Evolutionary conservation across 2,797 vertebrate species (phyloP).

Genomic region (Saxicola maurus): DNA sequence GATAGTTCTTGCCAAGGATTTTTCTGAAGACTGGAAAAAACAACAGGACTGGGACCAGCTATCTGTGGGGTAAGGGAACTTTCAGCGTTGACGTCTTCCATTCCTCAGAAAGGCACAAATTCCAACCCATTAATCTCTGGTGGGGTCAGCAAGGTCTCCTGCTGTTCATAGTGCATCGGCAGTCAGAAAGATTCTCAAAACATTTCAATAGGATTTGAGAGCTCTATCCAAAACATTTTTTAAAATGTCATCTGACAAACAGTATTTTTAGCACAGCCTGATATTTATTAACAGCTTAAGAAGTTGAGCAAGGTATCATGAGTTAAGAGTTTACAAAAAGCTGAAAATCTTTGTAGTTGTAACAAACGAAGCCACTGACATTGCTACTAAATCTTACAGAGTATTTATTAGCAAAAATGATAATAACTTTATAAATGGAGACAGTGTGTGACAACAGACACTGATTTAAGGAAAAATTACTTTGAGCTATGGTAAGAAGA

Average conservation of each 20-base stretch:
- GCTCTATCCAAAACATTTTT: not conserved
- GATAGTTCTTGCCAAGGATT: slow-evolving; percentile 64
- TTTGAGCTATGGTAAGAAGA: not conserved
- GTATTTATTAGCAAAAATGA: not conserved
- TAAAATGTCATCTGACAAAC: not conserved
- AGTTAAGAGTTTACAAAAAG: not conserved
- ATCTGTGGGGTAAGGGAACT: slow-evolving; percentile 57
- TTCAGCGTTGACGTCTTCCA: slow-evolving; percentile 62
- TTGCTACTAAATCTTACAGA: not conserved
- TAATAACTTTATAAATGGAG: not conserved
- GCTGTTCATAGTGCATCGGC: slow-evolving; percentile 9
- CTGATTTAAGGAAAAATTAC: not conserved
- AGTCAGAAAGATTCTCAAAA: slow-evolving; percentile 48
- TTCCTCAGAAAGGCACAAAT: slow-evolving; percentile 55
- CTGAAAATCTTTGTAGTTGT: not conserved
- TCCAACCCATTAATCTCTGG: slow-evolving; percentile 39
- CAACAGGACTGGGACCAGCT: slow-evolving; percentile 47
- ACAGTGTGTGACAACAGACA: not conserved
- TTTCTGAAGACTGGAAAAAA: slow-evolving; percentile 66
- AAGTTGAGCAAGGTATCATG: not conserved
- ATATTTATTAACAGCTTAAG: not conserved
- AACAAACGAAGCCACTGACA: not conserved
- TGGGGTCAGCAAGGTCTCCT: slow-evolving; percentile 33
- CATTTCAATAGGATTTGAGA: slow-evolving; percentile 27
- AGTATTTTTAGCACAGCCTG: not conserved